Conservation (phyloP, 2,888 invertebrate genomes). For the Drosophila anceps region DNA sequence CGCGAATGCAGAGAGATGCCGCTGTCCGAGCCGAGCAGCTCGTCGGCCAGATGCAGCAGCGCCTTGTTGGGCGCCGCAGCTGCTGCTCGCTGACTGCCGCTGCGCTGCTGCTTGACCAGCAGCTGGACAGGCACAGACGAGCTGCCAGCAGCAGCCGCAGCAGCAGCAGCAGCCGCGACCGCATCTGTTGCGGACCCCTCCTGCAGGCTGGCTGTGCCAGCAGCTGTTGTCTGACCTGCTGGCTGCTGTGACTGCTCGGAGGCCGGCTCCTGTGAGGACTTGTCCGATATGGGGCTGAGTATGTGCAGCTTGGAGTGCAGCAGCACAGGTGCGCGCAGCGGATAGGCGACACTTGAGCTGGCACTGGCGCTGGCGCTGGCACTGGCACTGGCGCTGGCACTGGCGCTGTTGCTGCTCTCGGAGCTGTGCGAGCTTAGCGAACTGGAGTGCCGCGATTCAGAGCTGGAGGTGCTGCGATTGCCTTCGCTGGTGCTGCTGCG, state of each 20-base stretch:
- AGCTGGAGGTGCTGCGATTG: conserved; percentile 93
- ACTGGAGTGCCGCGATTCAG: conserved; percentile 93
- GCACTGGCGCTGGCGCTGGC: conserved; percentile 72
- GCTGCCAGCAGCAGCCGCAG: conserved; percentile 54
- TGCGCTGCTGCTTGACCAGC: conserved; percentile 18
- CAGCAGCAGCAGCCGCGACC: background rate
- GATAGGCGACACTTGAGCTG: conserved; percentile 87
- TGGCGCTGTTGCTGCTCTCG: conserved; percentile 88
- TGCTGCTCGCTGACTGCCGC: conserved; percentile 72
- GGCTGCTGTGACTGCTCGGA: conserved; percentile 92
- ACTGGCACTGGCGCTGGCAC: conserved; percentile 29
- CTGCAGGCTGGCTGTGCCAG: conserved; percentile 43
- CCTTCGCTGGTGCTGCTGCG: conserved; percentile 95
- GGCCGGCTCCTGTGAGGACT: conserved; percentile 94
- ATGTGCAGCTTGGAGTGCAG: conserved; percentile 93
- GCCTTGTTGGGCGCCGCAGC: conserved; percentile 91
- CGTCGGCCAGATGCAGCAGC: conserved; percentile 86
- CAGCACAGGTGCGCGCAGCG: conserved; percentile 89
- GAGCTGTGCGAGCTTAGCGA: conserved; percentile 95
- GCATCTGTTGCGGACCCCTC: conserved; percentile 24
- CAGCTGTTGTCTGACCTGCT: conserved; percentile 47
- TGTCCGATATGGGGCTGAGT: conserved; percentile 95
- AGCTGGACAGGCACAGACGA: conserved; percentile 10
- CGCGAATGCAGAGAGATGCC: conserved; percentile 94
- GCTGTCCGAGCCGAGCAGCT: conserved; percentile 94